Conservation (phyloP, 2,797 vertebrate species). For the Chelidonichthys spinosus region DNA sequence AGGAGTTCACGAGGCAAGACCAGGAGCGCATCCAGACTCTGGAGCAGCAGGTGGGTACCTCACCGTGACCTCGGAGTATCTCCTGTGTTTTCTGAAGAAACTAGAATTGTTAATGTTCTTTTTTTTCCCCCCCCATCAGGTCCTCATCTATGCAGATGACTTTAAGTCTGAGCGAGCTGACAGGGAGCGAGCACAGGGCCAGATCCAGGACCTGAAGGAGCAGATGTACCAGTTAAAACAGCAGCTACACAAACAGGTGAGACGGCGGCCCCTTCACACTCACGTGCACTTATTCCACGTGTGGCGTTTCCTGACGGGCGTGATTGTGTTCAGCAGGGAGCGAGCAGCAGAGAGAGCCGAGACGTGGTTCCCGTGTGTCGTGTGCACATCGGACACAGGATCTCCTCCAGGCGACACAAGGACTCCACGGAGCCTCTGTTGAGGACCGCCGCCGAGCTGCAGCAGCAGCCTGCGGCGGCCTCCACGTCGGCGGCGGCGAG, state of each 20-base stretch:
- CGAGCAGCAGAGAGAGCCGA: slow-evolving; percentile 73
- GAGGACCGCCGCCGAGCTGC: slow-evolving; percentile 72
- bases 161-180: slow-evolving; percentile 93
- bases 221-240: slow-evolving; percentile 84
- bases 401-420: slow-evolving; percentile 63
- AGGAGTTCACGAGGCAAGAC: slow-evolving; percentile 71
- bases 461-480: slow-evolving; percentile 58
- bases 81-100: neutral
- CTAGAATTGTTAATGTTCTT: neutral
- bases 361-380: slow-evolving; percentile 74
- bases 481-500: slow-evolving; percentile 39
- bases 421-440: slow-evolving; percentile 72
- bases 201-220: slow-evolving; percentile 90
- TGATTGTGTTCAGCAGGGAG: slow-evolving; percentile 53
- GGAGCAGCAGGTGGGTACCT: slow-evolving; percentile 91
- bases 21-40: slow-evolving; percentile 89
- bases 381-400: slow-evolving; percentile 78
- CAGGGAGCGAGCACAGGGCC: slow-evolving; percentile 91
- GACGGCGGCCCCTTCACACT: neutral
- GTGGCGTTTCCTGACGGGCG: slow-evolving; percentile 10
- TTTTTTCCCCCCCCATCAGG: slow-evolving; percentile 75
- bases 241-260: slow-evolving; percentile 87
- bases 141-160: slow-evolving; percentile 92
- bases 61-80: neutral
- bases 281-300: neutral